Conservation (phyloP, 2,797 vertebrate species). For the Catamblyrhynchus diadema region DNA sequence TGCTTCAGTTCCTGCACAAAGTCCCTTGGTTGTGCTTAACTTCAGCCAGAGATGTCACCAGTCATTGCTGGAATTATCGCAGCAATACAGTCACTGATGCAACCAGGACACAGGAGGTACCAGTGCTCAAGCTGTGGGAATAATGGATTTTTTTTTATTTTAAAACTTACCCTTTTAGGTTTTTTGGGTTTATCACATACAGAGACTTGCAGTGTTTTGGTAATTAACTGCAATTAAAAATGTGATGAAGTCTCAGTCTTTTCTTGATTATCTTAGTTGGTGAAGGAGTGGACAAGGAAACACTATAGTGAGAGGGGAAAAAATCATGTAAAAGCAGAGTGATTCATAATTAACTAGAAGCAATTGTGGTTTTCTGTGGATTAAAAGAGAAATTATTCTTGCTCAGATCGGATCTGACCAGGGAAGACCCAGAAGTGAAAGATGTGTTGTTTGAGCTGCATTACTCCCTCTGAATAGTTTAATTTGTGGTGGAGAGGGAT, state of each 20-base stretch:
- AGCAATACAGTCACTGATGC: background rate
- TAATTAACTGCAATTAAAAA: background rate
- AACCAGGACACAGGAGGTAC: background rate
- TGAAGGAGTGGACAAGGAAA: background rate
- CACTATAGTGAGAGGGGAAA: background rate
- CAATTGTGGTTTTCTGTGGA: background rate
- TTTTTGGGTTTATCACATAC: background rate
- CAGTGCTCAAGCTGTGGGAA: background rate
- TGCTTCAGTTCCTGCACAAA: background rate
- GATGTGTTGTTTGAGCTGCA: background rate
- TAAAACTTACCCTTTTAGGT: background rate
- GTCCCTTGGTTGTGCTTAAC: slow-evolving; percentile 15
- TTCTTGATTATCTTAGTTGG: background rate
- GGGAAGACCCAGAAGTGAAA: background rate
- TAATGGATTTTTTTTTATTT: background rate
- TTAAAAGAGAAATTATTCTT: background rate
- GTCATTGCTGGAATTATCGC: slow-evolving; percentile 1
- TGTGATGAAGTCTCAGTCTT: background rate
- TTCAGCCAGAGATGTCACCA: background rate
- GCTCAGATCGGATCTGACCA: background rate
- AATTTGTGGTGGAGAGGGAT: background rate
- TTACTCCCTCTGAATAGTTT: background rate
- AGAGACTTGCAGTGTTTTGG: background rate
- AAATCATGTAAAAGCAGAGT: background rate
- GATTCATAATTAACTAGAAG: background rate